Conservation (phyloP, 2,113 vertebrate species). For the Triplophysa dalaica region DNA sequence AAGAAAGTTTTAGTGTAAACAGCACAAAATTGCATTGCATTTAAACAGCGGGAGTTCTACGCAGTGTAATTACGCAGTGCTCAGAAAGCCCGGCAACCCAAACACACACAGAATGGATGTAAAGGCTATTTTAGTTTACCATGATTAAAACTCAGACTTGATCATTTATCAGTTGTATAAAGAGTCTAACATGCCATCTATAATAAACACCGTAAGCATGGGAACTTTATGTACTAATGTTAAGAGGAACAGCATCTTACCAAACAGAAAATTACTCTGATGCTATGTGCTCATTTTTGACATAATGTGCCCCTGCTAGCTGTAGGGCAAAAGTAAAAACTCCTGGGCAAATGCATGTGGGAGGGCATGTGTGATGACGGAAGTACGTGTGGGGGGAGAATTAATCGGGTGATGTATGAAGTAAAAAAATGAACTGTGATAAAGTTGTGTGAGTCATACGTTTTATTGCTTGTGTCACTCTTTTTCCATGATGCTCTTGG, state of each 20-base stretch:
- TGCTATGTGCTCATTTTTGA: slow-evolving; percentile 10
- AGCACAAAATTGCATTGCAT: neutral
- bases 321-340: slow-evolving; percentile 2
- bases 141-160: neutral
- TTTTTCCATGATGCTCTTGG: slow-evolving; percentile 33
- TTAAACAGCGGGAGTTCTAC: neutral
- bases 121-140: neutral
- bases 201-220: slow-evolving; percentile 12
- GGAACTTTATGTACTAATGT: slow-evolving; percentile 10
- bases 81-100: neutral
- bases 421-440: neutral
- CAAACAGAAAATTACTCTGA: slow-evolving; percentile 1
- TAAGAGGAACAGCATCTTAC: slow-evolving; percentile 18
- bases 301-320: neutral
- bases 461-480: slow-evolving; percentile 31
- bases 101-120: neutral
- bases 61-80: too few species aligned
- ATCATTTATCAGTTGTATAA: neutral
- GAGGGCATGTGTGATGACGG: neutral
- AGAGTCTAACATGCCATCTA: neutral
- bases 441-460: slow-evolving; percentile 30
- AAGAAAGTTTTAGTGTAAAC: neutral
- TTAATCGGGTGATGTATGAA: neutral
- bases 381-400: neutral
- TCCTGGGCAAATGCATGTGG: neutral